phyloP scores from a whole-genome alignment of 2,888 invertebrate species.

The Brachylomia viminalis region DNA sequence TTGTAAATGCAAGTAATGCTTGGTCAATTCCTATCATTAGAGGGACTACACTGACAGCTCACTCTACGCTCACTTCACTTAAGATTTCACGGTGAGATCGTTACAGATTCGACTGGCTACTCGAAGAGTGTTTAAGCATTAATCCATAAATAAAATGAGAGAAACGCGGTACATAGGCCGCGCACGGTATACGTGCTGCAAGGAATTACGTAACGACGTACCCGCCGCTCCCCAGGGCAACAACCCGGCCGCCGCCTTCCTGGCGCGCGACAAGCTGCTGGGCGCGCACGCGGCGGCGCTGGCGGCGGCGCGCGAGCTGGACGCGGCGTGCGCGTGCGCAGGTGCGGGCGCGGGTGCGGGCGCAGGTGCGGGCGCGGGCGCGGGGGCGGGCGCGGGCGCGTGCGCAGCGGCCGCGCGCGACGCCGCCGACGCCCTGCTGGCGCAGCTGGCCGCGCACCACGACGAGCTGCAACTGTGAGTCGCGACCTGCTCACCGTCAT shows the following conservation, averaged over 20 bases:
- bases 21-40: no score
- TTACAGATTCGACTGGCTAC: no score
- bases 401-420: conserved; percentile 38
- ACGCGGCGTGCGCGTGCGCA: no score
- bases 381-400: conserved; percentile 57
- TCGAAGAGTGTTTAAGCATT: not conserved
- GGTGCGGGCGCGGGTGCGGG: conserved; percentile 53
- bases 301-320: conserved; percentile 34
- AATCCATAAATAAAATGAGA: not conserved
- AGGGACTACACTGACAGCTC: no score
- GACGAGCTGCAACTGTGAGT: conserved; percentile 74
- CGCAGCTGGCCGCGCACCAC: conserved; percentile 70
- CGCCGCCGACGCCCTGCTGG: conserved; percentile 65
- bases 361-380: conserved; percentile 64
- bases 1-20: no score
- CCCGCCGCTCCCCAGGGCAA: conserved; percentile 70
- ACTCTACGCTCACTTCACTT: no score
- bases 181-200: no score
- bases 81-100: no score
- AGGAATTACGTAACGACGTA: no score
- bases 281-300: conserved; percentile 61
- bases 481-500: not conserved
- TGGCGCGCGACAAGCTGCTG: conserved; percentile 68
- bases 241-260: conserved; percentile 77
- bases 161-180: not conserved